Evolutionary conservation across 1,140 invertebrate species (phyloP).

Genomic region (Bacillus rossius): DNA sequence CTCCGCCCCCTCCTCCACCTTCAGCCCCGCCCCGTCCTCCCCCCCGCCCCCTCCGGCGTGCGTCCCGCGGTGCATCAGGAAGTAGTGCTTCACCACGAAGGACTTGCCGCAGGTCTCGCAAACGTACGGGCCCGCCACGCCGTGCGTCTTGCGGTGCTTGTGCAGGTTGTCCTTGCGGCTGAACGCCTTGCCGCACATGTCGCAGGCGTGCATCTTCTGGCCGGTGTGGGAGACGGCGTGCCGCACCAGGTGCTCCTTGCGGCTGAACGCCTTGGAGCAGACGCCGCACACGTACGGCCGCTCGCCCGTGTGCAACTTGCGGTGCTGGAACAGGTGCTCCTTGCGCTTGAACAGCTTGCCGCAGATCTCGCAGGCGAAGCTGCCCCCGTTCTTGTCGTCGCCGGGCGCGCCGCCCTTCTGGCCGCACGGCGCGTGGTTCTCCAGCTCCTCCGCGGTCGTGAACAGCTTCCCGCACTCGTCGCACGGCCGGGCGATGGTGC

Average conservation of each 20-base stretch:
- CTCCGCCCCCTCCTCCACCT: conserved; percentile 2
- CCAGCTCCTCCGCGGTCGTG: conserved; percentile 22
- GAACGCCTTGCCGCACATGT: conserved; percentile 70
- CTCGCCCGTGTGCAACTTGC: conserved; percentile 71
- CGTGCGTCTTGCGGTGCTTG: conserved; percentile 63
- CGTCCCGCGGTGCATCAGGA: conserved; percentile 52
- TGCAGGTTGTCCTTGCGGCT: conserved; percentile 69
- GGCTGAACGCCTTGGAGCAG: conserved; percentile 66
- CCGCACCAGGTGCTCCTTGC: conserved; percentile 64
- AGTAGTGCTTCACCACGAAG: conserved; percentile 64
- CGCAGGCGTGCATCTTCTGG: conserved; percentile 66
- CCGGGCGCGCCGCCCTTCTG: background rate
- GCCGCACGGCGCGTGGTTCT: conserved; percentile 15
- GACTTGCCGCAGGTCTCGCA: conserved; percentile 67
- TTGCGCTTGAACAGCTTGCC: conserved; percentile 53
- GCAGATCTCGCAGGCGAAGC: conserved; percentile 51
- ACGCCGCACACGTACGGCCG: conserved; percentile 61
- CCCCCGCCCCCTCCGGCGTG: conserved; percentile 35
- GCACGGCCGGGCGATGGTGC: conserved; percentile 12
- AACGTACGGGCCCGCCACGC: conserved; percentile 57
- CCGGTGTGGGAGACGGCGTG: conserved; percentile 71
- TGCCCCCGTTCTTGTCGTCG: conserved; percentile 25
- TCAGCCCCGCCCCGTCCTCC: background rate
- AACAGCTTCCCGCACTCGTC: conserved; percentile 29
- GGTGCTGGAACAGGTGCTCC: conserved; percentile 56